Evolutionary conservation across 2,113 vertebrate genomes (phyloP).

Genomic region (Opisthocomus hoazin): DNA sequence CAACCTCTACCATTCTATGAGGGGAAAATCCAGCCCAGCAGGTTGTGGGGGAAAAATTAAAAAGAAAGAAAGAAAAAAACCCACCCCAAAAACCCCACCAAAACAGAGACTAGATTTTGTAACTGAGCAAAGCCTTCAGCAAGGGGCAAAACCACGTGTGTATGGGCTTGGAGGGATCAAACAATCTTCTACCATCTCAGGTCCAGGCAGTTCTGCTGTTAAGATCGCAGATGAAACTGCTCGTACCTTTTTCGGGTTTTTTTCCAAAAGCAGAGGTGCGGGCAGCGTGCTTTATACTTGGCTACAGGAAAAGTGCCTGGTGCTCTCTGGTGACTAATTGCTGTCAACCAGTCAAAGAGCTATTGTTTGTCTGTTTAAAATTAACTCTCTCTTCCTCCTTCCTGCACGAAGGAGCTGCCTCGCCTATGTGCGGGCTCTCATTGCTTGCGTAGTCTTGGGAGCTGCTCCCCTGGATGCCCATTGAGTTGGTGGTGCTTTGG

Average conservation of each 20-base stretch:
- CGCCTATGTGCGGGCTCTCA: rapidly evolving
- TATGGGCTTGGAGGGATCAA: neutral
- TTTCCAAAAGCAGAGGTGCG: neutral
- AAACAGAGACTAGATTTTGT: neutral
- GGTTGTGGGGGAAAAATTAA: too few relatives aligned
- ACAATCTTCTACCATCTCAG: neutral
- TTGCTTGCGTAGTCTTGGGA: neutral
- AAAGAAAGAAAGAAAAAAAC: neutral
- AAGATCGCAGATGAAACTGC: neutral
- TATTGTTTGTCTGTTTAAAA: slow-evolving; percentile 58
- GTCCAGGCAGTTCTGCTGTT: neutral
- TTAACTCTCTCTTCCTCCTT: slow-evolving; percentile 34
- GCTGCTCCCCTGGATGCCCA: rapidly evolving
- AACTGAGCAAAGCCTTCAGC: neutral
- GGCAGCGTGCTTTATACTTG: neutral
- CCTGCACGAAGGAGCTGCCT: neutral
- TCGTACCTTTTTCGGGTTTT: neutral
- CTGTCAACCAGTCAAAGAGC: slow-evolving; percentile 25
- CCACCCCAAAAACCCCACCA: too few relatives aligned
- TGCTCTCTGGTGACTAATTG: slow-evolving; percentile 39
- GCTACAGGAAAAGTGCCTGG: neutral
- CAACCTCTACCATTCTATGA: too few relatives aligned
- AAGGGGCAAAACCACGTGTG: neutral
- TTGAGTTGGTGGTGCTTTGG: neutral
- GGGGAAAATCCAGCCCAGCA: too few relatives aligned